These are phyloP conservation scores for Ctenoplectra terminalis DNA, from an alignment of 1,140 invertebrate genomes.

Conservation along the genomic window DNA sequence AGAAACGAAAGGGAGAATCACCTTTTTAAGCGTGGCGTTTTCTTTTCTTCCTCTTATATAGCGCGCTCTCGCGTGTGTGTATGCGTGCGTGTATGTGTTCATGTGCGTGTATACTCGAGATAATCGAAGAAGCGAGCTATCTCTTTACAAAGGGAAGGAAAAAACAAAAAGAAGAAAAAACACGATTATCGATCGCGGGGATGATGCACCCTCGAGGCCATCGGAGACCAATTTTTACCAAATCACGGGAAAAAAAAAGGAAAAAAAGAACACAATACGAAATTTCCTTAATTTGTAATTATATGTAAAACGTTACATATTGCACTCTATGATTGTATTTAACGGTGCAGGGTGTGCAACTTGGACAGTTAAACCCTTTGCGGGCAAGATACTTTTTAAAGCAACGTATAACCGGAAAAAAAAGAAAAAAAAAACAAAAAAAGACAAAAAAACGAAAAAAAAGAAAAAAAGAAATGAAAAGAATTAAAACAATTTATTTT, in stretches of 20 bases:
- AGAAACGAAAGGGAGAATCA: neutral
- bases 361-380: neutral
- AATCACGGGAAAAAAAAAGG: neutral
- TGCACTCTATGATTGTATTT: neutral
- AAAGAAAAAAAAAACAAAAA: too few species aligned
- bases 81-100: conserved; percentile 65
- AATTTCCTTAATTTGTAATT: neutral
- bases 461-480: too few species aligned
- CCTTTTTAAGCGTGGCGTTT: conserved; percentile 33
- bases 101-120: conserved; percentile 63
- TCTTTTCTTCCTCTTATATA: conserved; percentile 56
- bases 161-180: neutral
- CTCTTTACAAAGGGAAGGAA: conserved; percentile 36
- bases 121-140: conserved; percentile 58
- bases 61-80: conserved; percentile 64
- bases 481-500: neutral
- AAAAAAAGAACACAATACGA: neutral
- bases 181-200: conserved; percentile 41
- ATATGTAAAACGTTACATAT: neutral
- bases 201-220: conserved; percentile 54
- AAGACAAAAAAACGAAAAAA: too few species aligned
- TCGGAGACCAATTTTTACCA: conserved; percentile 3
- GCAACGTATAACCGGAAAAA: too few species aligned
- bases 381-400: neutral
- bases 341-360: conserved; percentile 7